Conservation (phyloP, 1,140 invertebrate species). For the Trigoniulus corallinus region DNA sequence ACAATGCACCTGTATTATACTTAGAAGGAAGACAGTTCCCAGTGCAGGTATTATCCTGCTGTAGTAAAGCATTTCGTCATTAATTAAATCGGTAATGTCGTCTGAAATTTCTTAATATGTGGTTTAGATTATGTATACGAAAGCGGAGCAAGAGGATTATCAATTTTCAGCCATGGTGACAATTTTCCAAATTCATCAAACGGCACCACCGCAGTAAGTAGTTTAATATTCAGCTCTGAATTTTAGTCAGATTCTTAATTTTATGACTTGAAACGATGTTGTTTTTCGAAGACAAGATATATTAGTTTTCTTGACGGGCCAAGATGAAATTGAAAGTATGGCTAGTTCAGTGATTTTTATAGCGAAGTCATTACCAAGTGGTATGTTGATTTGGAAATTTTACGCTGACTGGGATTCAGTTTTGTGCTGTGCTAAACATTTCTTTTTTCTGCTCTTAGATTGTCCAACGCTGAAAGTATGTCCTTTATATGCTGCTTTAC, state of each 20-base stretch:
- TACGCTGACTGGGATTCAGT: not conserved
- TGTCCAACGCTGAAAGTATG: constrained; percentile 45
- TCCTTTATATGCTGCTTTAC: constrained; percentile 66
- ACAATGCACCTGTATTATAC: constrained; percentile 66
- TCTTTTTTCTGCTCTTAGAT: constrained; percentile 14
- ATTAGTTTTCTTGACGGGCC: constrained; percentile 93
- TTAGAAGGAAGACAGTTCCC: constrained; percentile 75
- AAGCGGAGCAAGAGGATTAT: constrained; percentile 67
- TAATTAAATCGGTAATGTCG: not conserved
- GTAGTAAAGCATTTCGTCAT: not conserved
- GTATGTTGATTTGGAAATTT: not conserved
- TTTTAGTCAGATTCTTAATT: constrained; percentile 3
- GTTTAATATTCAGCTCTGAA: constrained; percentile 2
- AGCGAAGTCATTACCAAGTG: constrained; percentile 30
- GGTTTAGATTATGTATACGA: constrained; percentile 51
- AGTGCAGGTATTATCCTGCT: constrained; percentile 46
- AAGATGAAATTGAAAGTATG: constrained; percentile 93
- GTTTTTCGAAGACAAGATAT: constrained; percentile 59
- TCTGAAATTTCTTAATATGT: not conserved
- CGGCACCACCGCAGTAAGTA: constrained; percentile 57
- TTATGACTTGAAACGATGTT: not conserved
- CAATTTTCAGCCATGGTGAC: constrained; percentile 54
- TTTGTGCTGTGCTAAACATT: too few species aligned
- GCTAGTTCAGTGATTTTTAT: constrained; percentile 55
- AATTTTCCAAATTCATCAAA: constrained; percentile 77